phyloP scores from a whole-genome alignment of 1,140 invertebrate species.

The Periplaneta americana region DNA sequence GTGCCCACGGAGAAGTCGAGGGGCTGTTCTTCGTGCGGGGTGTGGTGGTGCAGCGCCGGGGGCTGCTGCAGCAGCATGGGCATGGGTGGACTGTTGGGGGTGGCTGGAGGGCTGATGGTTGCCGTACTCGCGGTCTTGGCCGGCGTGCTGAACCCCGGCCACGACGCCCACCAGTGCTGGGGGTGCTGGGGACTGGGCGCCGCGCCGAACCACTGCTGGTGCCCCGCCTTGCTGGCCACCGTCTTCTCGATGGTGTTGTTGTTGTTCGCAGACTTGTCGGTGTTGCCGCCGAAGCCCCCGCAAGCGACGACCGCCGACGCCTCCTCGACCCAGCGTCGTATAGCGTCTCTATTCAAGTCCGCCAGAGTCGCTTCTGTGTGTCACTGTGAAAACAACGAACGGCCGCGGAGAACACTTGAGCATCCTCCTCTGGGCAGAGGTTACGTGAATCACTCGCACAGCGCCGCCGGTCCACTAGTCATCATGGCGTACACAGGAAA shows the following conservation, averaged over 20 bases:
- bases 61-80: not conserved
- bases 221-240: not conserved
- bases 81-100: not conserved
- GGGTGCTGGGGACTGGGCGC: not conserved
- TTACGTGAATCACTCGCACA: not conserved
- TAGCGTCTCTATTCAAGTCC: constrained; percentile 7
- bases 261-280: not conserved
- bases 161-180: constrained; percentile 5
- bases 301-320: constrained; percentile 8
- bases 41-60: not conserved
- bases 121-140: not conserved
- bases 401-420: not conserved
- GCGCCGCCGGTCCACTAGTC: not conserved
- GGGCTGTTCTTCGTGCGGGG: constrained; percentile 6
- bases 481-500: not conserved
- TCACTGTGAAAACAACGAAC: not conserved
- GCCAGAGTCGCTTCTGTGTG: constrained; percentile 3
- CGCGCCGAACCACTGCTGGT: not conserved
- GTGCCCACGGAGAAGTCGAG: constrained; percentile 7
- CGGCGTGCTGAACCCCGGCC: not conserved
- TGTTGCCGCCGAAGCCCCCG: not conserved
- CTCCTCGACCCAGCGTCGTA: constrained; percentile 14
- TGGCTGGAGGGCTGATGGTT: not conserved
- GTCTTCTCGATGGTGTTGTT: not conserved
- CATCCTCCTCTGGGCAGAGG: not conserved